Base-by-base conservation (phyloP, 1,140 invertebrate genomes). In the Leptonema lineaticorne region DNA sequence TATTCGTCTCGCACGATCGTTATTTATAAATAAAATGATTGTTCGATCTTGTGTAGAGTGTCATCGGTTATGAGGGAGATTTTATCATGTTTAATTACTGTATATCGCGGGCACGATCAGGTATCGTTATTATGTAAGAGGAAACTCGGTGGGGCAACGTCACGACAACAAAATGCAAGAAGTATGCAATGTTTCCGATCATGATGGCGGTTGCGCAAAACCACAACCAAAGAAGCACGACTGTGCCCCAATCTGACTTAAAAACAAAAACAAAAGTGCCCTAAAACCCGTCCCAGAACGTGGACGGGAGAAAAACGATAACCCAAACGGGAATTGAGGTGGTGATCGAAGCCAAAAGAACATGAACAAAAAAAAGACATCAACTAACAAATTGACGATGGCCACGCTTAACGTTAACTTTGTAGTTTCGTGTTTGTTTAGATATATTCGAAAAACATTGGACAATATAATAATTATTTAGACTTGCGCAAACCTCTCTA, bases 101-200 rank as follows among this genome's bases (percentile, higher is more conserved):
- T 50, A 64, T 64, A 64, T 64, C 62, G 22, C 62, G 46, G n/a
- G 45, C 62, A 50, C 62, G 45, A 64, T 64, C 50, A 45, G 27
- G 45, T 24, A 64, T 64, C 50, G 62, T 64, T 64, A 62, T 62
- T 62, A 50, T 64, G 62, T 64, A 64, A 64, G 62, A 26, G 41
- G 62, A 11, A 11, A 41, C 58, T 37, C 28, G 30, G 11, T 22
- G 24, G 50, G 18, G 62, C 62, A 50, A 29, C 24, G 24, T 64
- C 62, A 64, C 62, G 62, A 64, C 41, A n/a, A 28, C 27, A 16
- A 22, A 26, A 26, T 30, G 45, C 48, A 20, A 20, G 18, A 26
- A 18, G 18, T 62, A 62, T 62, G 58, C 56, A 58, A 28, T 22
- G n/a, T 33, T 41, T 41, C 29, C 33, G 58, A 62, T 62, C 58